Base-by-base conservation (phyloP, 2,113 vertebrate genomes). In the Aleadryas rufinucha region DNA sequence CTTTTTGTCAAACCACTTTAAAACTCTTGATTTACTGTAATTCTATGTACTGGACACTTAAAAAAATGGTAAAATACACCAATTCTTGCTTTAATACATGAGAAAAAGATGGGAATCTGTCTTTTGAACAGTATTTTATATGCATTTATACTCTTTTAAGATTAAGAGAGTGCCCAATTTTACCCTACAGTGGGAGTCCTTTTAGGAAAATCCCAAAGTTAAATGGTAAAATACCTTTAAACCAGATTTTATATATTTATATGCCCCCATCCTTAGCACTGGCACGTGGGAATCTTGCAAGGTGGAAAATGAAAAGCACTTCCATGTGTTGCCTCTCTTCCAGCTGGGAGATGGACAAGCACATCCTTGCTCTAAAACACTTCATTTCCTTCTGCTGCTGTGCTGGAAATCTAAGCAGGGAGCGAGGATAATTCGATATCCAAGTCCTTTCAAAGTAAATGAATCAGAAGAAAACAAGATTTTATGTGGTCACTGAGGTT, bases 361-460 rank as follows among this genome's bases (percentile, higher is more conserved):
- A 9, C 13, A 8, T 61, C 78, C 74, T 71, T 47, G 44, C 33
- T 86, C 17, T 59, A 12, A 78, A 92, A 16, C 39, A 15, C 6
- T 65, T 60, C 1, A 6, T 42, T 83, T 78, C 52, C 33, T 81
- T 27, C 26, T 71, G 61, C 72, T 71, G 45, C 69, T 68, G 16
- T 24, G 47, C 75, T 88, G 89, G 53, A 52, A 68, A 33, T 19
- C 10, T 3, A 11, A 83, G 83, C 23, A 71, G 49, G 53, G 72
- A 69, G n/a, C 6, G n/a, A 50, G 26, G 19, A 3, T 24, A 53
- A 52, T 61, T 74, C 0, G 0, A 21, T 45, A 8, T 16, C 24
- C 37, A 88, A 87, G 63, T 52, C 30, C 30, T 30, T 65, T 47
- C 52, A 27, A 5, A 82, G 45, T 44, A 6, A 65, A 53, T 33